phyloP scores from a whole-genome alignment of 2,113 vertebrate species.

The Tragelaphus buxtoni region DNA sequence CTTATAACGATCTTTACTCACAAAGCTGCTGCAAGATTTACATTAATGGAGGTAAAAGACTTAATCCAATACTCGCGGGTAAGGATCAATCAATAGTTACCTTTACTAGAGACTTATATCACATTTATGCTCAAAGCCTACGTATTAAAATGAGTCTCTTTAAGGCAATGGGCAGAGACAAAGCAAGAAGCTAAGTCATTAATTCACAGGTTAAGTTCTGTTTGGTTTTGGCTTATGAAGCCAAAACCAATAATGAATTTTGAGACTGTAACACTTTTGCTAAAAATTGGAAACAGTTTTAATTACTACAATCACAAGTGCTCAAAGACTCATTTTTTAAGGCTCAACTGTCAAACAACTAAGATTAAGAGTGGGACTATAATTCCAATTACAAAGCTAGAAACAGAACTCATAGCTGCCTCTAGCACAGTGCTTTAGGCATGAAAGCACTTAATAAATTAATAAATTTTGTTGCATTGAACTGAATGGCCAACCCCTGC shows the following conservation, averaged over 20 bases:
- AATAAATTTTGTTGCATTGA: background rate
- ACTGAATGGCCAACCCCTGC: background rate
- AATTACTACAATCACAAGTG: background rate
- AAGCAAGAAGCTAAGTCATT: background rate
- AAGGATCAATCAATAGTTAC: background rate
- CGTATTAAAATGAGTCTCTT: background rate
- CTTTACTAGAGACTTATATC: background rate
- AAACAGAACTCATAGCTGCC: background rate
- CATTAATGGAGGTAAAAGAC: background rate
- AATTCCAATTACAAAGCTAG: background rate
- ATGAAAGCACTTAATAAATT: background rate
- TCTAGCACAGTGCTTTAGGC: background rate
- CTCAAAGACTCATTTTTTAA: background rate
- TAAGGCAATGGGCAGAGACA: background rate
- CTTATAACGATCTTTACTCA: background rate
- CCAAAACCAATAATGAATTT: background rate
- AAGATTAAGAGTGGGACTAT: background rate
- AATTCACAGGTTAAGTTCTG: background rate
- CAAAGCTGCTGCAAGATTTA: background rate
- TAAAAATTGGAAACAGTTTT: conserved; percentile 15
- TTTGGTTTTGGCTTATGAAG: background rate
- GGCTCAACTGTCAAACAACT: background rate
- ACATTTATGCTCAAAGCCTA: background rate
- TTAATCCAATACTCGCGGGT: background rate
- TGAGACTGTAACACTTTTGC: background rate